These are phyloP conservation scores for Eristalinus aeneus DNA, from an alignment of 2,888 invertebrate genomes.

Conservation along the genomic window DNA sequence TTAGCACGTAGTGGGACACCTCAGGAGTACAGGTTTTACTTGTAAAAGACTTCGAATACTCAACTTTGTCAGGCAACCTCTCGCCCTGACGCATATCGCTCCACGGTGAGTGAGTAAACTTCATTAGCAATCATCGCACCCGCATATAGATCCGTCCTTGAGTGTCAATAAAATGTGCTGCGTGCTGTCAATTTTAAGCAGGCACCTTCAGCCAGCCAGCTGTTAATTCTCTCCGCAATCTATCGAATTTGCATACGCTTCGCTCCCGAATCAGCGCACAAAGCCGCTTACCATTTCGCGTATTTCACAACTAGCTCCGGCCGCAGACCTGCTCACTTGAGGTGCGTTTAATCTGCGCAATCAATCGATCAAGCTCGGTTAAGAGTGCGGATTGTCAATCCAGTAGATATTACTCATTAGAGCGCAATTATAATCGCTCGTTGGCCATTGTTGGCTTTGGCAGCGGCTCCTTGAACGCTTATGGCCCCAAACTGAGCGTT, in stretches of 20 bases:
- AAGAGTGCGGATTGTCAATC: constrained; percentile 37
- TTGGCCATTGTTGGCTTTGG: neutral
- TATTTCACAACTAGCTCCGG: neutral
- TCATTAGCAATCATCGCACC: neutral
- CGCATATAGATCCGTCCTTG: neutral
- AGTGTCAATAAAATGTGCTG: neutral
- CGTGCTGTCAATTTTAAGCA: neutral
- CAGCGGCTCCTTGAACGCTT: neutral
- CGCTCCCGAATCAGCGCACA: neutral
- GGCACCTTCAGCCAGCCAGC: neutral
- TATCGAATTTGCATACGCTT: neutral
- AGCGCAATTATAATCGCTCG: constrained; percentile 15
- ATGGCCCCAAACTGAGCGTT: neutral
- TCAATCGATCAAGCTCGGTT: neutral
- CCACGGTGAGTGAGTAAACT: neutral
- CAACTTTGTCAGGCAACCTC: neutral
- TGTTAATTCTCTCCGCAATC: neutral
- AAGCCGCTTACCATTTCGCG: neutral
- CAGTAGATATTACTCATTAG: constrained; percentile 11
- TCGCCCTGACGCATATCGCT: neutral
- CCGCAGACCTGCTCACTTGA: neutral
- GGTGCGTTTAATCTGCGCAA: neutral
- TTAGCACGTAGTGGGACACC: no score
- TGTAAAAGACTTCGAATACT: neutral
- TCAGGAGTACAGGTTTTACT: no score